Evolutionary conservation across 2,888 invertebrate genomes (phyloP), one percentile per base, ranked within the genome.

Genomic region (Leptogaster cylindrica): DNA sequence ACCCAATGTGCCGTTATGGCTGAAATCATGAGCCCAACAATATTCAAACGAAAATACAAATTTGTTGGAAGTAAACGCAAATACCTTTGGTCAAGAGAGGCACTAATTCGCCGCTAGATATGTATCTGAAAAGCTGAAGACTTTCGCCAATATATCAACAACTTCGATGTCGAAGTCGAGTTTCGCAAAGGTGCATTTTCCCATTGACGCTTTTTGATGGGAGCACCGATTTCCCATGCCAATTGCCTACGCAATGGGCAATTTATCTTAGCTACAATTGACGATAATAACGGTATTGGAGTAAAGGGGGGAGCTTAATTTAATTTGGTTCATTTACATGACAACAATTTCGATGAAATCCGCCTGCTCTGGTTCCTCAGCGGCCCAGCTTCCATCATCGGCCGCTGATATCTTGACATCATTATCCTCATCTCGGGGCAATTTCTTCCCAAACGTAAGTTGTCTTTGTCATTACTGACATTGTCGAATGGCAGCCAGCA

Each of bases 381-480:
- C n/a, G 23, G 14, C 31, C 51, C 61, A 52, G 66, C 64, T 66
- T 61, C 61, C 44, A 44, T 50, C 64, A 64, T 64, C 64, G n/a
- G 16, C n/a, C 23, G 48, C 20, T 33, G 69, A 69, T 66, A 69
- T 67, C 67, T 69, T 69, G 69, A 67, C 69, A 69, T 69, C 67
- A 69, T 69, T 69, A 69, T 69, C 69, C 69, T 67, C 69, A 64
- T 69, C 50, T 67, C 52, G 58, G 63, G 51, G 33, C 58, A 58
- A 65, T 67, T 67, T 65, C 67, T 69, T 64, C 48, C 58, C 44
- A 48, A 63, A 51, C 61, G 65, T 65, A 66, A 66, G 66, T 69
- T 61, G 58, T 64, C 68, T 44, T 61, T 39, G 61, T 68, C 68
- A 65, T 63, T 36, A 18, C 67, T 65, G 69, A 66, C 69, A 52